Evolutionary conservation across 1,140 invertebrate species (phyloP).

Genomic region (Macrosteles quadrilineatus): DNA sequence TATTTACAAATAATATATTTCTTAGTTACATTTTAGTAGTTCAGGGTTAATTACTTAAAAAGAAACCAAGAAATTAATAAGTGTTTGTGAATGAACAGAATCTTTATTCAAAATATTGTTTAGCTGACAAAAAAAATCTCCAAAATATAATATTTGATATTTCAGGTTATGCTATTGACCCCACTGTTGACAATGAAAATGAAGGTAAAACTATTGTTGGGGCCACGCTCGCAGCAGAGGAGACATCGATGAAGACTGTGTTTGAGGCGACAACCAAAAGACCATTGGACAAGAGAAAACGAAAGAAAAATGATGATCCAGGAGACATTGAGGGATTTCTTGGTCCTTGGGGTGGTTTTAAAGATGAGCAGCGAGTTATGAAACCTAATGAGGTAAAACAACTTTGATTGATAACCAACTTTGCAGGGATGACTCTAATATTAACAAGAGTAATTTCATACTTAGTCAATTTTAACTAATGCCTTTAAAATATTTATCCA

Average conservation of each 20-base stretch:
- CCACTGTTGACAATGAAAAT: slow-evolving; percentile 72
- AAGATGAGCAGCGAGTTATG: slow-evolving; percentile 84
- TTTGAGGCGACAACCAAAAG: slow-evolving; percentile 80
- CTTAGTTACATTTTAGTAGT: too few species aligned
- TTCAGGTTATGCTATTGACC: slow-evolving; percentile 91
- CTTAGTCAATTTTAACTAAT: too few species aligned
- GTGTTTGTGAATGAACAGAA: too few species aligned
- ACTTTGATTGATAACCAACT: slow-evolving; percentile 13
- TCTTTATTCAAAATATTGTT: too few species aligned
- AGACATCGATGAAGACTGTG: slow-evolving; percentile 76
- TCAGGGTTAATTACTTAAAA: too few species aligned
- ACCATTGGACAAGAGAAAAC: slow-evolving; percentile 84
- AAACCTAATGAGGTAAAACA: slow-evolving; percentile 74
- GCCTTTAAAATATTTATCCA: too few species aligned
- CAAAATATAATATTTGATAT: too few species aligned
- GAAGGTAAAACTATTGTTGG: slow-evolving; percentile 68
- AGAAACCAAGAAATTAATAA: too few species aligned
- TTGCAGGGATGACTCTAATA: neutral
- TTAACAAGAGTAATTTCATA: too few species aligned
- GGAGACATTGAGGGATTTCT: slow-evolving; percentile 92
- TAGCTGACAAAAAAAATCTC: too few species aligned
- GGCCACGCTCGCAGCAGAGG: slow-evolving; percentile 60
- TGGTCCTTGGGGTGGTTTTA: slow-evolving; percentile 96
- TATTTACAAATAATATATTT: too few species aligned
- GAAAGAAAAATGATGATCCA: slow-evolving; percentile 87